Conservation (phyloP, 2,888 invertebrate species). For the Lithodes maja region DNA sequence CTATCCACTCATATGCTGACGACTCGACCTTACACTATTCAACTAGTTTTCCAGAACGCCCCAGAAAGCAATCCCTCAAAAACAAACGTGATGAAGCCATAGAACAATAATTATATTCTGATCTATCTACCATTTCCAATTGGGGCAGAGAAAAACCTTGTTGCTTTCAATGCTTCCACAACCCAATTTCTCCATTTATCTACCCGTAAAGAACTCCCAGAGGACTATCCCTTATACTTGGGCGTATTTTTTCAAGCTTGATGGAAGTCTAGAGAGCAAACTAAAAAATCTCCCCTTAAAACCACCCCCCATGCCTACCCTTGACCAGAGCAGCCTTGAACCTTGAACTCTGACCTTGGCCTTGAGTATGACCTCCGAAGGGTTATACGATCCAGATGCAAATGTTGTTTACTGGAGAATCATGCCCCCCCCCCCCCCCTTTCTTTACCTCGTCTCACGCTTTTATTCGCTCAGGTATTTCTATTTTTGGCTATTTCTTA, state of each 20-base stretch:
- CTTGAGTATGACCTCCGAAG: background rate
- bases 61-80: no score
- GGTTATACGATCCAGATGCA: background rate
- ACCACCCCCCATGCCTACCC: background rate
- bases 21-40: no score
- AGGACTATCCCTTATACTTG: background rate
- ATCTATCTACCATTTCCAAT: no score
- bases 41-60: no score
- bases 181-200: background rate
- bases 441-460: background rate
- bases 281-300: background rate
- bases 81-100: no score
- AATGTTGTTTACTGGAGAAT: background rate
- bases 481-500: no score
- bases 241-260: background rate
- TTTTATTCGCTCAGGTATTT: background rate
- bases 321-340: background rate
- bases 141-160: no score
- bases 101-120: no score
- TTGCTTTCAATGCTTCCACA: no score
- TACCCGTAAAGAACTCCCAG: background rate
- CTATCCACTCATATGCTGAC: no score
- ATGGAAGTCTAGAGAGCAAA: background rate
- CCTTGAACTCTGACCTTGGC: background rate
- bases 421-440: background rate